These are phyloP conservation scores for Prenolepis imparis DNA, from an alignment of 2,888 invertebrate species.

Conservation along the genomic window DNA sequence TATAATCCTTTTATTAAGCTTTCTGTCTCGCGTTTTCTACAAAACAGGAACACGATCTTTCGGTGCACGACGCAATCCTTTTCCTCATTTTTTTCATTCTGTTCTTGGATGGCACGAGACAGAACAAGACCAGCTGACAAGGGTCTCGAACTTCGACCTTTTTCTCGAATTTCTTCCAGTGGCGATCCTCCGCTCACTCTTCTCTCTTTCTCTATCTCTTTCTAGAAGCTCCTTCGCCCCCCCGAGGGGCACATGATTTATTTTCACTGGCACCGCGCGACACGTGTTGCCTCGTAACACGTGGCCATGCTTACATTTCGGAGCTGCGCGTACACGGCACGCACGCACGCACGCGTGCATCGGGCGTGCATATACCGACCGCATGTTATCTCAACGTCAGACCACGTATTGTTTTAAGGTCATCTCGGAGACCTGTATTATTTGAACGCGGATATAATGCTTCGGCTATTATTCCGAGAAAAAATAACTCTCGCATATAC, in stretches of 20 bases:
- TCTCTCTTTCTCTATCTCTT: background rate
- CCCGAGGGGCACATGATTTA: conserved; percentile 77
- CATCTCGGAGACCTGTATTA: conserved; percentile 46
- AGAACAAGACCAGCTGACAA: conserved; percentile 70
- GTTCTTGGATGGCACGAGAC: conserved; percentile 74
- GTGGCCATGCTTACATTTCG: conserved; percentile 78
- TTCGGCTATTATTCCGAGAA: conserved; percentile 46
- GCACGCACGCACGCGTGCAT: conserved; percentile 53
- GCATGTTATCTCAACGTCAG: conserved; percentile 69
- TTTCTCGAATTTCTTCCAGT: conserved; percentile 79
- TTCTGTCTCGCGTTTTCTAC: background rate
- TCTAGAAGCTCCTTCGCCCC: conserved; percentile 57
- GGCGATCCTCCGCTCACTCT: conserved; percentile 2
- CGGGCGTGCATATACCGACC: conserved; percentile 58
- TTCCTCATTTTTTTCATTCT: conserved; percentile 53
- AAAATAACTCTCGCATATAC: conserved; percentile 32
- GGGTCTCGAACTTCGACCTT: conserved; percentile 70
- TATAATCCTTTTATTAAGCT: background rate
- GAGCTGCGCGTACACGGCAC: conserved; percentile 47
- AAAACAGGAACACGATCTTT: conserved; percentile 5
- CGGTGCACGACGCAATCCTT: conserved; percentile 31
- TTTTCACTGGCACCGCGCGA: conserved; percentile 81
- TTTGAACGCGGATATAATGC: conserved; percentile 36
- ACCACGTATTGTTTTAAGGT: conserved; percentile 72
- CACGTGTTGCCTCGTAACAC: conserved; percentile 81